Conservation (phyloP, 2,113 vertebrate genomes). For the Meleagris gallopavo region DNA sequence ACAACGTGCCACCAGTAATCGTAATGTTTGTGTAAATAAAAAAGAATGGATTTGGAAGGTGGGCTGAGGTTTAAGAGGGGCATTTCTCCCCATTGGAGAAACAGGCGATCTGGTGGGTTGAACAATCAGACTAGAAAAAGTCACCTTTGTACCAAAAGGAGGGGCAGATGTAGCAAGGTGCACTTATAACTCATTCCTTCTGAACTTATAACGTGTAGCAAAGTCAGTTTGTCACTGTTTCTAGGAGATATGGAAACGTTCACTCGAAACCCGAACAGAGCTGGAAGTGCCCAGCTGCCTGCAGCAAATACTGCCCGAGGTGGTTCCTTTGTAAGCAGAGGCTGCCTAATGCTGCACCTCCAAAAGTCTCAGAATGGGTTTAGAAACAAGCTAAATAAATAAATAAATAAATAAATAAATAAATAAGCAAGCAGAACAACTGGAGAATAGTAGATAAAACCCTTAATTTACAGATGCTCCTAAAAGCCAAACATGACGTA, state of each 20-base stretch:
- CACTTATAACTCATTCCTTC: background rate
- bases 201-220: background rate
- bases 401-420: background rate
- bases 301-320: background rate
- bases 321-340: background rate
- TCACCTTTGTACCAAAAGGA: background rate
- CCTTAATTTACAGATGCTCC: background rate
- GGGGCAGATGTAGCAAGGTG: background rate
- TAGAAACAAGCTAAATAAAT: background rate
- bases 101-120: background rate
- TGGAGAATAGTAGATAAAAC: background rate
- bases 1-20: background rate
- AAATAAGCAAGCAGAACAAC: too few species aligned
- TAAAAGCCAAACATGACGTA: background rate
- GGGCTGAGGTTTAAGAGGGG: background rate
- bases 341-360: background rate
- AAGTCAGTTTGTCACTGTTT: background rate
- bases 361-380: background rate
- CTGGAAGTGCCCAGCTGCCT: background rate
- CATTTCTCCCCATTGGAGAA: background rate
- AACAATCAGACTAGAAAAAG: slow-evolving; percentile 30
- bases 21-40: background rate
- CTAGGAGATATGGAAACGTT: background rate
- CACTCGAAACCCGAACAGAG: background rate
- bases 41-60: background rate